A percentile compares a stretch with the other conserved stretches of the same genome.
phyloP scores from a whole-genome alignment of 2,888 invertebrate genomes.

The Marasmarcha lunaedactyla region DNA sequence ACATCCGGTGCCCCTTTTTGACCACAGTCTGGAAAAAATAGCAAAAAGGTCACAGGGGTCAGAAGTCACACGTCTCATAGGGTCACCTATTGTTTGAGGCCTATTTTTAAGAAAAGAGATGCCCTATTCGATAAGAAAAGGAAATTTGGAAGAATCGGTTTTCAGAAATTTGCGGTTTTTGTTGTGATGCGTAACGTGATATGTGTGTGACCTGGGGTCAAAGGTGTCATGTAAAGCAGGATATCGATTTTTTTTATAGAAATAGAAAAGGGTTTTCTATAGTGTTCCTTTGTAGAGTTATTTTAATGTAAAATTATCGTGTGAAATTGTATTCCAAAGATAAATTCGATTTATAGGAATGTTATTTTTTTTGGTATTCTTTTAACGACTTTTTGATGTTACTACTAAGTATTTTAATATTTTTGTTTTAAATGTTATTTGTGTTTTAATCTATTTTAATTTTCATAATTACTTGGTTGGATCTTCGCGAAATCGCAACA shows the following conservation, averaged over 20 bases:
- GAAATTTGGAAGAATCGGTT: constrained; percentile 14
- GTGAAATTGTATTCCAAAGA: too few relatives aligned
- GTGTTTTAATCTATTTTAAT: too few relatives aligned
- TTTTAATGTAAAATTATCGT: too few relatives aligned
- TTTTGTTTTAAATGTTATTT: too few relatives aligned
- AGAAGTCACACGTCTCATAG: constrained; percentile 32
- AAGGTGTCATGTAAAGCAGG: constrained; percentile 12
- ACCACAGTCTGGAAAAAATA: constrained; percentile 33
- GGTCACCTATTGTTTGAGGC: constrained; percentile 23
- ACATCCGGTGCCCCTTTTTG: constrained; percentile 40
- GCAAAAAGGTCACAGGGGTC: constrained; percentile 31
- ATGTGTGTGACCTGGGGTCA: constrained; percentile 58
- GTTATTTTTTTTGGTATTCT: too few relatives aligned
- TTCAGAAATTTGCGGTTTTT: constrained; percentile 40
- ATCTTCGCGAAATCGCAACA: too few relatives aligned
- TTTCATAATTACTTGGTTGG: too few relatives aligned
- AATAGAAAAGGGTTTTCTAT: too few relatives aligned
- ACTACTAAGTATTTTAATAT: too few relatives aligned
- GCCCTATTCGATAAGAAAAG: constrained; percentile 1
- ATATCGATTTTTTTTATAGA: background rate
- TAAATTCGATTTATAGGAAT: too few relatives aligned
- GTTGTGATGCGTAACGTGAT: constrained; percentile 31
- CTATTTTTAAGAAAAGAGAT: constrained; percentile 6
- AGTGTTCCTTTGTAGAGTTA: too few relatives aligned
- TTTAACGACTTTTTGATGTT: too few relatives aligned